phyloP scores from a whole-genome alignment of 35 echinoderm and acorn worm species.

The Lytechinus variegatus region DNA sequence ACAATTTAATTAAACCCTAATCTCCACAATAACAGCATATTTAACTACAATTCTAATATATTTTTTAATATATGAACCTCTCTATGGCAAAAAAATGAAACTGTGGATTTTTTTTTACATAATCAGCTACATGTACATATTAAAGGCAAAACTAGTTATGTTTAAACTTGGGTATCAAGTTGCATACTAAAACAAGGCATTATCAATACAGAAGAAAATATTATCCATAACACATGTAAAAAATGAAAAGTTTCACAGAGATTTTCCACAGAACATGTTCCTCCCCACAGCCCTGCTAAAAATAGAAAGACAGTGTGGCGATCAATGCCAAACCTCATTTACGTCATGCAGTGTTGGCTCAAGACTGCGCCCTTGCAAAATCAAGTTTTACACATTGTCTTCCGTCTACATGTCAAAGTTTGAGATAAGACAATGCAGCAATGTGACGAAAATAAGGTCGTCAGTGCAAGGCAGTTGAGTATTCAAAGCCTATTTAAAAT shows the following conservation, averaged over 20 bases:
- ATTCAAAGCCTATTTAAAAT: background rate
- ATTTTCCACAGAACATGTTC: background rate
- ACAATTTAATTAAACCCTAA: no score
- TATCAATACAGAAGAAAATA: no score
- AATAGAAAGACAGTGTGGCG: background rate
- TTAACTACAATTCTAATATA: no score
- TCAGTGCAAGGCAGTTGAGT: background rate
- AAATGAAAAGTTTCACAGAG: background rate
- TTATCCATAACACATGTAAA: background rate
- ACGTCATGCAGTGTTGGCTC: background rate
- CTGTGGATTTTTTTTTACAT: no score
- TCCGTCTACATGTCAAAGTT: background rate
- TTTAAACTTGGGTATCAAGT: no score
- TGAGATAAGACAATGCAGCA: background rate
- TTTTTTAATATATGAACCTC: no score
- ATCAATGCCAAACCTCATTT: background rate
- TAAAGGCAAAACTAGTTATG: no score
- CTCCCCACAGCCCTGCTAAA: background rate
- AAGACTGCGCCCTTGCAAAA: background rate
- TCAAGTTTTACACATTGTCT: slow-evolving; percentile 19
- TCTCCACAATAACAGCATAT: no score
- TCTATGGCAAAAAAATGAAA: no score
- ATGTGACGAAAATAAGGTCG: background rate
- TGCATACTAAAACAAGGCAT: no score
- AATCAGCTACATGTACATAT: no score